These are phyloP conservation scores for Okamejei kenojei DNA, from an alignment of 2,797 vertebrate genomes.

Conservation along the genomic window DNA sequence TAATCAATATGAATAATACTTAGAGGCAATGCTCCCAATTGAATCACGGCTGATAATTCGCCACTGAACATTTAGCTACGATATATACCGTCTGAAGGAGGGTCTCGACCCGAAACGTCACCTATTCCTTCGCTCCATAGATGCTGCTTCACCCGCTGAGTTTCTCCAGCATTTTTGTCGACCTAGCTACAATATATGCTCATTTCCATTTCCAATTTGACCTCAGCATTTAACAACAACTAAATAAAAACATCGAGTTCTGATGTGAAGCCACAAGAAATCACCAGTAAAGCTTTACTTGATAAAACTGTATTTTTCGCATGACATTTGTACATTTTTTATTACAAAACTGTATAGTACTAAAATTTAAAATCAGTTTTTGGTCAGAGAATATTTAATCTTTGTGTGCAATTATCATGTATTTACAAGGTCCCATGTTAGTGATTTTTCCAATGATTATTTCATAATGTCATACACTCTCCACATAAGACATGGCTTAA, in stretches of 20 bases:
- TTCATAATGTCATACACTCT: slow-evolving; percentile 81
- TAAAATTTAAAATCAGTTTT: slow-evolving; percentile 91
- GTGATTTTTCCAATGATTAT: slow-evolving; percentile 80
- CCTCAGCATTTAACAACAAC: background rate
- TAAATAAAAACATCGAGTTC: background rate
- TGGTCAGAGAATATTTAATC: slow-evolving; percentile 87
- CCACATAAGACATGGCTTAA: slow-evolving; percentile 98
- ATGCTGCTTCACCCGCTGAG: too few species aligned
- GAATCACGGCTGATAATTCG: background rate
- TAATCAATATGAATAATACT: too few species aligned
- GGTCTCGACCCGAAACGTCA: too few species aligned
- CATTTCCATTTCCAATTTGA: background rate
- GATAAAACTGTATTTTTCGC: slow-evolving; percentile 97
- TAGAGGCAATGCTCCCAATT: background rate
- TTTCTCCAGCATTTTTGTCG: too few species aligned
- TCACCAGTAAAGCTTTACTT: slow-evolving; percentile 47
- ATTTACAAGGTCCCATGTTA: slow-evolving; percentile 95
- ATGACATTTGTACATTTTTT: slow-evolving; percentile 94
- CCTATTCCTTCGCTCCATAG: too few species aligned
- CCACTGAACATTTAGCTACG: background rate
- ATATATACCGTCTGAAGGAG: background rate
- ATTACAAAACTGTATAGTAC: slow-evolving; percentile 96
- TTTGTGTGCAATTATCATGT: slow-evolving; percentile 95
- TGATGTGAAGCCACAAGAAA: slow-evolving; percentile 19
- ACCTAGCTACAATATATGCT: background rate